Evolutionary conservation across 2,113 vertebrate species (phyloP), one percentile per base, ranked within the genome.

Genomic region (Coturnix japonica): DNA sequence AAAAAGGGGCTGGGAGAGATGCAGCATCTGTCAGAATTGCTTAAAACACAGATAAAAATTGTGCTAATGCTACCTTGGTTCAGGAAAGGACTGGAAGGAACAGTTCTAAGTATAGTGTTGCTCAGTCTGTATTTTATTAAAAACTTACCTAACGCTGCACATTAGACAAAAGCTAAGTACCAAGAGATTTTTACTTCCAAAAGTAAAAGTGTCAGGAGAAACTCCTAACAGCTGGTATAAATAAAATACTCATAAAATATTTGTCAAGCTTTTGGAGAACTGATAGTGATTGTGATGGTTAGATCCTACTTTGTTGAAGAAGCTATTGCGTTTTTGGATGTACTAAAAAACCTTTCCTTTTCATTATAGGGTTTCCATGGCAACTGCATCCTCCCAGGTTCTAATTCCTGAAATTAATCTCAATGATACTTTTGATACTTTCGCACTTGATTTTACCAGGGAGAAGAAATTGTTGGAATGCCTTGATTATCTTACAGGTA

Each of bases 401-500:
- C 98, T 99, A 93, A 98, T 99, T 96, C 99, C 99, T 85, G 99
- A 99, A 98, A 99, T 99, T 90, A 99, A 99, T 97, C 98, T 99
- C 94, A 99, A 99, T 0, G 99, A 99, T 96, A 98, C 98, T 41
- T 99, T 99, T 73, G 99, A 99, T 94, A 99, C 98, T 20, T 99
- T 99, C 67, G 98, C 99, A 53, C 97, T 99, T 96, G 99, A 99
- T 97, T 99, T 99, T 95, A 98, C 98, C 53, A 97, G 99, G 86
- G 99, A 99, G 97, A 99, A 99, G 97, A 99, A 99, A 95, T 97
- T 99, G 97, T 97, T 99, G 81, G 99, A 99, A 97, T 98, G 98
- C 92, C 97, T 99, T 97, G 99, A 99, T 98, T 99, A 99, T 94
- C 98, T 99, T 89, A 99, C 99, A 98, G 99, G 99, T 99, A 97